A percentile compares a stretch with the other conserved stretches of the same genome.
These are phyloP conservation scores for Dendroctonus valens DNA, from an alignment of 1,140 invertebrate genomes.

Conservation along the genomic window DNA sequence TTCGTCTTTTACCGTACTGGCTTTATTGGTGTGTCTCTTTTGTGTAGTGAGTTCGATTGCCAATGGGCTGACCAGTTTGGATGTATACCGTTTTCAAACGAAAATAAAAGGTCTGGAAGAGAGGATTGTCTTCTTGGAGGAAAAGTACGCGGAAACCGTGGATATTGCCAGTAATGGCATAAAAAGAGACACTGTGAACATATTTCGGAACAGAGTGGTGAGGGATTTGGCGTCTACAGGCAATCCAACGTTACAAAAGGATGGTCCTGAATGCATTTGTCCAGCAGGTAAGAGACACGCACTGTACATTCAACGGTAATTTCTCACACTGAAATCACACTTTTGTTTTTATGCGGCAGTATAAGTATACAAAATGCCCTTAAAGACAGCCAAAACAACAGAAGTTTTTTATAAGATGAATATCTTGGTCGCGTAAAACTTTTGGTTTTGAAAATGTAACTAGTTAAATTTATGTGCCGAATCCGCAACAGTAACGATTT, in stretches of 20 bases:
- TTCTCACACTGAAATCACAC: too few species aligned
- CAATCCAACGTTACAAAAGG: conserved; percentile 30
- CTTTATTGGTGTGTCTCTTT: conserved; percentile 47
- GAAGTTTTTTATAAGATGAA: too few species aligned
- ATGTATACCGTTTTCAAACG: conserved; percentile 39
- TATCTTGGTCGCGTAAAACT: too few species aligned
- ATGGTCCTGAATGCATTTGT: conserved; percentile 49
- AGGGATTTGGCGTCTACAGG: conserved; percentile 37
- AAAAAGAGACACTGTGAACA: conserved; percentile 40
- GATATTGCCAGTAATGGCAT: conserved; percentile 41
- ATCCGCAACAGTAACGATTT: too few species aligned
- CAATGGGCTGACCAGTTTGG: conserved; percentile 47
- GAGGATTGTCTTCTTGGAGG: conserved; percentile 41
- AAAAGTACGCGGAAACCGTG: conserved; percentile 33
- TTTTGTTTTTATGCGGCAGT: too few species aligned
- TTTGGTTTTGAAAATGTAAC: too few species aligned
- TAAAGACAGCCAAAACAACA: too few species aligned
- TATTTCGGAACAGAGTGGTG: conserved; percentile 38
- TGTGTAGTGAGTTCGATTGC: conserved; percentile 47
- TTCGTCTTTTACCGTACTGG: conserved; percentile 30
- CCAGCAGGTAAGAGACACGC: conserved; percentile 45
- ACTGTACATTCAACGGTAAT: background rate
- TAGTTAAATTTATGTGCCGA: too few species aligned
- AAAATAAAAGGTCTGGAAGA: conserved; percentile 42
- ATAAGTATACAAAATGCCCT: too few species aligned